Conservation (phyloP, 2,113 vertebrate species). For the Plecotus auritus region DNA sequence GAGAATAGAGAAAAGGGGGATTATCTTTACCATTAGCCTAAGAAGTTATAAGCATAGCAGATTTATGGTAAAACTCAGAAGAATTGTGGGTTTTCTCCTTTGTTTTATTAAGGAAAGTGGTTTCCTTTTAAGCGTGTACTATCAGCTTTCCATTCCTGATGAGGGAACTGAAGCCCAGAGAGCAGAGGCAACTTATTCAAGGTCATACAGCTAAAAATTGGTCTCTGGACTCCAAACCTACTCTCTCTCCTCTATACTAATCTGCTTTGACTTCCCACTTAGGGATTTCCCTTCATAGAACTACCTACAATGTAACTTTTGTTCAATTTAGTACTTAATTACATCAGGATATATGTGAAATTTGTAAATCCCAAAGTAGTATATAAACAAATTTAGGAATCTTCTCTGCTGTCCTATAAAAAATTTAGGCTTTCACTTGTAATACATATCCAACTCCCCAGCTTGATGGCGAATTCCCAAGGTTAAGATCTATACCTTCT, state of each 20-base stretch:
- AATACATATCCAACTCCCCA: constrained; percentile 1
- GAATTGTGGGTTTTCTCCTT: constrained; percentile 1
- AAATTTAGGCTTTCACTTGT: constrained; percentile 24
- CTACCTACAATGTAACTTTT: constrained; percentile 30
- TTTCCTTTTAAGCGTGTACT: constrained; percentile 29
- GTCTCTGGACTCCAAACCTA: constrained; percentile 8
- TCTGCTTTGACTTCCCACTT: not conserved
- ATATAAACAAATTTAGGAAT: constrained; percentile 37
- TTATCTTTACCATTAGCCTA: constrained; percentile 14
- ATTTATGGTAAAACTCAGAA: not conserved
- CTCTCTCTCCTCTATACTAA: constrained; percentile 1
- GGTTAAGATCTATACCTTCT: not conserved
- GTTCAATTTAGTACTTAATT: constrained; percentile 29
- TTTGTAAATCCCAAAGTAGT: constrained; percentile 36
- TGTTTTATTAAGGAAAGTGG: not conserved
- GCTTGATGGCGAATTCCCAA: constrained; percentile 9
- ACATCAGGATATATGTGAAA: not conserved
- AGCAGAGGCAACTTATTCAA: constrained; percentile 21
- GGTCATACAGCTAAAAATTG: not conserved
- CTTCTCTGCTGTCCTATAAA: constrained; percentile 17
- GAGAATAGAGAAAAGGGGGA: constrained; percentile 29
- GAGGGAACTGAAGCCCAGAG: constrained; percentile 4
- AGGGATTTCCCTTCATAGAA: constrained; percentile 24
- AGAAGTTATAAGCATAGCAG: not conserved
- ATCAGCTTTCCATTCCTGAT: constrained; percentile 20